Evolutionary conservation across 92 coral and sea anemone genomes (phyloP), one percentile per base, ranked within the genome.

Genomic region (Phenganax stokvisi): DNA sequence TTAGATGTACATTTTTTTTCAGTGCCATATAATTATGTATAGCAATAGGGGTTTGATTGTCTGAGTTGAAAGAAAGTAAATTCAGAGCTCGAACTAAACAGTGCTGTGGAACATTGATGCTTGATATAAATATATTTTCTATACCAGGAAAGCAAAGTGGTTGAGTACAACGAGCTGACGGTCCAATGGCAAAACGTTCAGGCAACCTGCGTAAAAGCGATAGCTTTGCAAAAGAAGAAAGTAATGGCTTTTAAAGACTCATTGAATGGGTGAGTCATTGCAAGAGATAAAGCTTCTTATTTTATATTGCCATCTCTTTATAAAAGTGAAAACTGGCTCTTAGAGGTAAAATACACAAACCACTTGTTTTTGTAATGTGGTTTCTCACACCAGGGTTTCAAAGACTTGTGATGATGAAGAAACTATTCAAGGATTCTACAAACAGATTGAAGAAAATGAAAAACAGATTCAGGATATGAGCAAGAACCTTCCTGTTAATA

Each of bases 121-220:
- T 20, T 20, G 25, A 20, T 6, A 3, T 29, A 15, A 29, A 68
- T 29, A 11, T 30, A 69, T 69, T 30, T 73, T 25, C 15, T 52
- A 62, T 79, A 72, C 54, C 57, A 94, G 98, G 90, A 84, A 91
- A 84, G 87, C 74, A 86, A 89, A 73, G 87, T 94, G 51, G 75
- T 74, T 27, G 98, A 94, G 16, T 94, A 92, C 71, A 93, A 86
- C 70, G 87, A 90, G 86, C 86, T 88, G 75, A 87, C 92, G 97
- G 94, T 87, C 31, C 92, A 89, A 57, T 94, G 90, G 74, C 98
- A 94, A 71, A 87, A 86, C 44, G 83, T 83, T 84, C 97, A 94
- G 85, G 92, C 89, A 82, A 81, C 88, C 6, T 94, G 98, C 61
- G 66, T 84, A 11, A 88, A 93, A 25, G 77, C 81, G 47, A 88